Conservation (phyloP, 30 jellyfish, hydroid and myxozoan genomes). For the Pseudorhiza aurosa region DNA sequence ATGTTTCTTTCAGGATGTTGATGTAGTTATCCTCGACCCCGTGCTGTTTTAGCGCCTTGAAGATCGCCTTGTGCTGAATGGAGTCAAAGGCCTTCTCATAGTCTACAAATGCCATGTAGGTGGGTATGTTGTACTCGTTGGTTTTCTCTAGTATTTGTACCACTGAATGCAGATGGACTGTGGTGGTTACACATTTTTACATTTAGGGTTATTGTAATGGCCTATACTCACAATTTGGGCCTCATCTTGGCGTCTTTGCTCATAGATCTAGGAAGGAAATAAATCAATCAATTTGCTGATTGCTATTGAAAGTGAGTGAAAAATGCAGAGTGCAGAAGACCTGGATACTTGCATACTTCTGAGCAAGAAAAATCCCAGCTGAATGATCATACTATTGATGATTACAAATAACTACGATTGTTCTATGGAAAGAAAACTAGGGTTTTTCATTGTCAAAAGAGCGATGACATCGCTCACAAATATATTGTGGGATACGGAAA, state of each 20-base stretch:
- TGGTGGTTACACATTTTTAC: no score
- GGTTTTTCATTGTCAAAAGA: no score
- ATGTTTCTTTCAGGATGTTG: conserved; percentile 43
- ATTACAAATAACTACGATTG: no score
- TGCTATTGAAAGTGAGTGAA: no score
- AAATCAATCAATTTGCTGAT: not conserved
- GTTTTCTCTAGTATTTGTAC: conserved; percentile 34
- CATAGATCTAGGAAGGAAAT: conserved; percentile 37
- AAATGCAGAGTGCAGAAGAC: no score
- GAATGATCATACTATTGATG: no score
- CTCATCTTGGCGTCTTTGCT: conserved; percentile 72
- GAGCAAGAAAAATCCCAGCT: no score
- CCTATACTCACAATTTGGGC: conserved; percentile 46
- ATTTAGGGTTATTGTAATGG: no score
- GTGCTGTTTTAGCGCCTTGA: conserved; percentile 37
- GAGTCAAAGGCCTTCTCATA: conserved; percentile 44
- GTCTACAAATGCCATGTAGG: conserved; percentile 48
- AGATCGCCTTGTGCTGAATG: conserved; percentile 47
- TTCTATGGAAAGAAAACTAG: no score
- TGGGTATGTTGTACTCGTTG: conserved; percentile 46
- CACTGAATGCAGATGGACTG: conserved; percentile 36
- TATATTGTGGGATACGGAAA: no score
- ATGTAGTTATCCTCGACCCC: conserved; percentile 26
- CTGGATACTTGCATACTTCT: no score
- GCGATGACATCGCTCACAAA: no score